These are phyloP conservation scores for Montipora foliosa DNA, from an alignment of 64 coral and sea anemone genomes.

Conservation along the genomic window DNA sequence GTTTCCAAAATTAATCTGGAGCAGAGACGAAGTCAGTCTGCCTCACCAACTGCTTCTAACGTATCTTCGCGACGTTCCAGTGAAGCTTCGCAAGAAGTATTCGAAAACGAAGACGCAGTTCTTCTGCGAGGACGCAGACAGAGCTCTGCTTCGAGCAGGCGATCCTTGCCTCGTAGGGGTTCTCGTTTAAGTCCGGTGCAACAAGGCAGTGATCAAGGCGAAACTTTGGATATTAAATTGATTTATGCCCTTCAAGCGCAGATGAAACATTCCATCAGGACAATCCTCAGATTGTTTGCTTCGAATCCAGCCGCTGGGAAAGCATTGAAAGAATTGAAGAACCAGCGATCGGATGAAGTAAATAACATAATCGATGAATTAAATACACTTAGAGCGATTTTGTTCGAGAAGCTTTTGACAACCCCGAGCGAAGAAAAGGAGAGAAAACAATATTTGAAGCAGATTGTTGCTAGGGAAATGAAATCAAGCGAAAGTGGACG, in stretches of 20 bases:
- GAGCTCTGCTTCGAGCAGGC: conserved; percentile 50
- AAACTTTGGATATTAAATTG: conserved; percentile 24
- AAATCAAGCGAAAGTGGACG: conserved; percentile 84
- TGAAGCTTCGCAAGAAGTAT: conserved; percentile 30
- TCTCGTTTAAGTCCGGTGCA: not conserved
- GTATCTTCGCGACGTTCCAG: conserved; percentile 75
- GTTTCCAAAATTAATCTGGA: conserved; percentile 82
- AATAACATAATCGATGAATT: conserved; percentile 90
- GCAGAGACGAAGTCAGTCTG: conserved; percentile 59
- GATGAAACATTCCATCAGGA: conserved; percentile 84
- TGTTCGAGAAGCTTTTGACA: conserved; percentile 91
- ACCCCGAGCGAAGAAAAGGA: conserved; percentile 92
- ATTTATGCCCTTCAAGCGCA: conserved; percentile 49
- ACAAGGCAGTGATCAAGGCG: not conserved
- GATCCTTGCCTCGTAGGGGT: not conserved
- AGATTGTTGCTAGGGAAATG: conserved; percentile 81
- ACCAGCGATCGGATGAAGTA: conserved; percentile 74
- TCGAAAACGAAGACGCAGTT: not conserved
- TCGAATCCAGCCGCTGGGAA: conserved; percentile 86
- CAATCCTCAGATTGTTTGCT: conserved; percentile 87
- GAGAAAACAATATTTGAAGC: conserved; percentile 84
- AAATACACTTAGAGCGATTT: conserved; percentile 67
- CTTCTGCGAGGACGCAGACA: conserved; percentile 6
- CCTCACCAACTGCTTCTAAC: conserved; percentile 14
- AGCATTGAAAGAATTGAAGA: conserved; percentile 77